Conservation (phyloP, 2,113 vertebrate species). For the Fulmarus glacialis region DNA sequence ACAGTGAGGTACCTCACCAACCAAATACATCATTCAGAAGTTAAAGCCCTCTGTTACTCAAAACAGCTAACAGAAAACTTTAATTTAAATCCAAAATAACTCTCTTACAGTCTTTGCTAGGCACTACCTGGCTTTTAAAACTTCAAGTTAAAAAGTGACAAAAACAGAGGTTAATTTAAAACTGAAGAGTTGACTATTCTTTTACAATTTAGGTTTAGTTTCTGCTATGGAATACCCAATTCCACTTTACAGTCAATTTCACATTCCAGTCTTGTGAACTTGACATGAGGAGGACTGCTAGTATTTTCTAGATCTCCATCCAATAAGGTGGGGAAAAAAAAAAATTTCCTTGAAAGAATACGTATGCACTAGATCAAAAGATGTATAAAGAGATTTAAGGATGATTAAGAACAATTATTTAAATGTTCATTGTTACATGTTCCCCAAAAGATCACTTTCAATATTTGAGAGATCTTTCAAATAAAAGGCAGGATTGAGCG, state of each 20-base stretch:
- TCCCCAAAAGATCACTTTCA: not conserved
- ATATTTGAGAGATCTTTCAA: not conserved
- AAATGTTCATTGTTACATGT: not conserved
- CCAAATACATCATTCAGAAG: not conserved
- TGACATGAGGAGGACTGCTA: not conserved
- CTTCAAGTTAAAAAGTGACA: not conserved
- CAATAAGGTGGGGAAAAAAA: not conserved
- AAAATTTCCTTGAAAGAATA: not conserved
- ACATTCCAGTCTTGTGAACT: not conserved
- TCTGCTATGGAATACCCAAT: not conserved
- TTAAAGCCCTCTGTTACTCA: not conserved
- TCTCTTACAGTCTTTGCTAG: not conserved
- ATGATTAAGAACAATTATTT: not conserved
- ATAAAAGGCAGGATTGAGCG: not conserved
- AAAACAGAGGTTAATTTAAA: not conserved
- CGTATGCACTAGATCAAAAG: not conserved
- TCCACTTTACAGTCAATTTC: not conserved
- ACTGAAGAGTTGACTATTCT: not conserved
- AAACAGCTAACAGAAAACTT: constrained; percentile 6
- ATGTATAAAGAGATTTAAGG: not conserved
- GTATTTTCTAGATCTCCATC: not conserved
- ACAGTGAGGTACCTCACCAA: not conserved
- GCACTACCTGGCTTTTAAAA: not conserved
- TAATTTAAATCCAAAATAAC: not conserved
- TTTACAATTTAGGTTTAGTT: not conserved